Evolutionary conservation across 1,140 invertebrate species (phyloP).

Genomic region (Lepidurus arcticus): DNA sequence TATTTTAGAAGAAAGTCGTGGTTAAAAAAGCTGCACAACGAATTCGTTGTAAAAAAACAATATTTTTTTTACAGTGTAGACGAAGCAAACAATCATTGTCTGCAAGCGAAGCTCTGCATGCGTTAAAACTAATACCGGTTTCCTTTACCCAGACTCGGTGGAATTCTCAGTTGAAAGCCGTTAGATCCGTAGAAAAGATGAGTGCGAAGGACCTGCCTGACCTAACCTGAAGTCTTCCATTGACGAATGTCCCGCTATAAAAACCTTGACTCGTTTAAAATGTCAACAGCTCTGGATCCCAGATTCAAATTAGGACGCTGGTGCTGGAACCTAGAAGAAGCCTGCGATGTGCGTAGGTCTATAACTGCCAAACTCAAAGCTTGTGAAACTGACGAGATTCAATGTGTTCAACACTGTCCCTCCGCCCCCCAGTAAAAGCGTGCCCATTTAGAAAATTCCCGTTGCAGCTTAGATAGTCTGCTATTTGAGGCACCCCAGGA

Average conservation of each 20-base stretch:
- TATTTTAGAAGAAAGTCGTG: too few relatives aligned
- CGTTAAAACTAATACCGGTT: conserved; percentile 15
- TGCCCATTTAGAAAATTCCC: neutral
- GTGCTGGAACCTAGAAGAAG: neutral
- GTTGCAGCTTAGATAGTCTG: neutral
- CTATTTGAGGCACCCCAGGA: conserved; percentile 4
- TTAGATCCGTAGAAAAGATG: neutral
- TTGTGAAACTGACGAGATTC: conserved; percentile 5
- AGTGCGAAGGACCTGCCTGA: neutral
- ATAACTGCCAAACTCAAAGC: neutral
- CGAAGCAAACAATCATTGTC: neutral
- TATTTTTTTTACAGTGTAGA: too few relatives aligned
- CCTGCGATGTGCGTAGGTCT: neutral
- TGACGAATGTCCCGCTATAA: neutral
- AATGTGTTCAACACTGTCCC: neutral
- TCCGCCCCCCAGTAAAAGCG: neutral
- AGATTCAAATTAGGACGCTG: neutral
- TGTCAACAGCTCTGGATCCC: neutral
- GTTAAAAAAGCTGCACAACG: too few relatives aligned
- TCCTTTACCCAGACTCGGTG: conserved; percentile 27
- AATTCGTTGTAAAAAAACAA: too few relatives aligned
- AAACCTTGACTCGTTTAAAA: conserved; percentile 6
- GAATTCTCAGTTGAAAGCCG: conserved; percentile 28
- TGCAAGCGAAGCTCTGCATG: neutral
- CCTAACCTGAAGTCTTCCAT: conserved; percentile 4